Percentiles rank a stretch among this genome's conserved stretches.
These are phyloP conservation scores for Aphis craccivora DNA, from an alignment of 1,140 invertebrate species.

Conservation along the genomic window DNA sequence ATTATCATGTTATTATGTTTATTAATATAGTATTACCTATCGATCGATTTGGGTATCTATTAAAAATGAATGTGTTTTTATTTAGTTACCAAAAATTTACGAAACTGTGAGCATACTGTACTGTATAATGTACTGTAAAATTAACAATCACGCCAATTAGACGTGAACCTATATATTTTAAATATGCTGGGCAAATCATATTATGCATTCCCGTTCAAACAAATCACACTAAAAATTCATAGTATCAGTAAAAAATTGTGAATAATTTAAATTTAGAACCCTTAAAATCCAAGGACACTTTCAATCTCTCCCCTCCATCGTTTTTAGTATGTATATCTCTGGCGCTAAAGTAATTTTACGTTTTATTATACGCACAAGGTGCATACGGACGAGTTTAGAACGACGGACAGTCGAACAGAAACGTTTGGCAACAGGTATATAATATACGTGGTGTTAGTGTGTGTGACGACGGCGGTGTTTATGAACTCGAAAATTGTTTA, in stretches of 20 bases:
- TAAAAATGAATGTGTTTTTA: neutral
- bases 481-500: constrained; percentile 38
- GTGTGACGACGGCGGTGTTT: neutral
- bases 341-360: neutral
- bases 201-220: neutral
- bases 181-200: neutral
- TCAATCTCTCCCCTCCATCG: neutral
- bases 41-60: neutral
- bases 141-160: neutral
- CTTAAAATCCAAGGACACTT: neutral
- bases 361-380: neutral
- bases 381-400: neutral
- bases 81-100: neutral
- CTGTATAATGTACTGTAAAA: too few relatives aligned
- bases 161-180: neutral
- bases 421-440: constrained; percentile 37
- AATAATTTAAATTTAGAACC: neutral
- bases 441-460: neutral
- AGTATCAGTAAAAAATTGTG: neutral
- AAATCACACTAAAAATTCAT: neutral
- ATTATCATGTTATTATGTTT: neutral
- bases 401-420: neutral
- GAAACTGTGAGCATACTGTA: neutral
- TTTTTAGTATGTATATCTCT: neutral
- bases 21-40: neutral